phyloP scores from a whole-genome alignment of 2,113 vertebrate species.

The Malurus alboscapulatus region DNA sequence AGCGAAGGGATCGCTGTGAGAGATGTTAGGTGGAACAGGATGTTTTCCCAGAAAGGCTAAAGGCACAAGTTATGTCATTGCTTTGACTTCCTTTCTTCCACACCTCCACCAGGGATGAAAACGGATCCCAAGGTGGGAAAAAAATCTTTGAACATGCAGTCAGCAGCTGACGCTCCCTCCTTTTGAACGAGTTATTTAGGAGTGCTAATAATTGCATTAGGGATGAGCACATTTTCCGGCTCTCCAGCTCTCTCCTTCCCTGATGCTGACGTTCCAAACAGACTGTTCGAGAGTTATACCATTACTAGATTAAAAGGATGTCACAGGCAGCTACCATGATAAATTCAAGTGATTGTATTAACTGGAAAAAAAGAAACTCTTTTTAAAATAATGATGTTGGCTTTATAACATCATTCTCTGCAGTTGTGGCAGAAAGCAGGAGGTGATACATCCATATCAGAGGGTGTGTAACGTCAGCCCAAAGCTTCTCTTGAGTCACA shows the following conservation, averaged over 20 bases:
- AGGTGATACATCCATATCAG: neutral
- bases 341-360: neutral
- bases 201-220: conserved; percentile 27
- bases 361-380: neutral
- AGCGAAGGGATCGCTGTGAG: neutral
- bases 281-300: neutral
- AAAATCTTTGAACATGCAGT: neutral
- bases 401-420: neutral
- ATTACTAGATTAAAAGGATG: conserved; percentile 51
- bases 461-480: rapidly evolving
- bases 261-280: conserved; percentile 14
- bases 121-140: neutral
- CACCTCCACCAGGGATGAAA: conserved; percentile 21
- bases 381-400: neutral
- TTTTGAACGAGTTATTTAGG: neutral
- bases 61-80: conserved; percentile 41
- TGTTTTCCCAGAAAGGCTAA: conserved; percentile 18
- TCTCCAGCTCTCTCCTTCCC: neutral
- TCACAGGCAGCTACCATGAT: neutral
- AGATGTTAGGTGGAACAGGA: conserved; percentile 23
- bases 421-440: neutral
- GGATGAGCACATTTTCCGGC: neutral
- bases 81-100: conserved; percentile 42
- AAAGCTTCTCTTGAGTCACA: neutral
- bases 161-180: neutral